Base-by-base conservation (phyloP, 2,888 invertebrate species). In the Caenorhabditis panamensis region DNA sequence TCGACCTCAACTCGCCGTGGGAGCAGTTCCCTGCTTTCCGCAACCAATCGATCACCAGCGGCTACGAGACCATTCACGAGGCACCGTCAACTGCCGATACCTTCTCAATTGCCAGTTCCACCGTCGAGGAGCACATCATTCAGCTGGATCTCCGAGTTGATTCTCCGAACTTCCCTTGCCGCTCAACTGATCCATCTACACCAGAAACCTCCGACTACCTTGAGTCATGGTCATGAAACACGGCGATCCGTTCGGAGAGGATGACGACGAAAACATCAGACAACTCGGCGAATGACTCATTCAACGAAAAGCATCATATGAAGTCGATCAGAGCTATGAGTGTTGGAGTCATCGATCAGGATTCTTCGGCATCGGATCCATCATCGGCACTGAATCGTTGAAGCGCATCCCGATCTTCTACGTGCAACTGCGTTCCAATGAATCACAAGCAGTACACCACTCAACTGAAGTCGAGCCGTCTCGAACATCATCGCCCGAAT, bases 1-100 rank as follows among this genome's bases (percentile, higher is more conserved):
- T 99, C 92, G 99, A 99, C 91, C 93, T 97, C 82, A 95, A 95
- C 83, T 95, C 96, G 26, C 98, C 99, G 0, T 99, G 99, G 99
- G 98, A 99, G 92, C 95, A 95, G 90, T 98, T 99, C 92, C 97
- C 97, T 0, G 95, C 83, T 13, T 91, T 91, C 87, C 82, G 89
- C 18, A 84, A 91, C 47, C 63, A 83, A 31, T 84, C 88, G 37
- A 85, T 84, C 66, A 85, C 85, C 58, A 79, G 78, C 49, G 85
- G 84, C 9, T 85, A 84, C 71, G 84, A 85, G 59, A 82, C 78
- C 26, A 84, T 85, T 64, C 77, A 73, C 28, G 72, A 76, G 58
- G 37, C 31, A 4, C 31, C 31, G 9, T 4, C 31, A 2, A 66
- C 41, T n/a, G n/a, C n/a, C n/a, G n/a, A n/a, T n/a, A n/a, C n/a